Evolutionary conservation across 2,113 vertebrate species (phyloP), one percentile per base, ranked within the genome.

Genomic region (Halichoerus grypus): DNA sequence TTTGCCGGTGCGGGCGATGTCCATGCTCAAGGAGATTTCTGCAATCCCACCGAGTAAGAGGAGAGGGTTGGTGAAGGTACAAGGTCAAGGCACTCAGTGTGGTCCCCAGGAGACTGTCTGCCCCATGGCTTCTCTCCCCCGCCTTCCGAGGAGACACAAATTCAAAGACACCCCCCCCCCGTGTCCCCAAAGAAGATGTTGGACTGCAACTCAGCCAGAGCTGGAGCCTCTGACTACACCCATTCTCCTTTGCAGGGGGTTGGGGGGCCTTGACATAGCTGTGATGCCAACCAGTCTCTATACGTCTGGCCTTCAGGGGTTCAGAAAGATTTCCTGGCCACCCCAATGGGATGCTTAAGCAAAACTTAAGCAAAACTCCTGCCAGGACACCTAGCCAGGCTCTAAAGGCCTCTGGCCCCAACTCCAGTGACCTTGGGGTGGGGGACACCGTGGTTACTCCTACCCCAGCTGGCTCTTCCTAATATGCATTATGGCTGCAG

Each of bases 11-110:
- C 99, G 98, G 96, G 36, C 96, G 83, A 96, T 65, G 36, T 99
- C 99, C 1, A 98, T 97, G 0, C 97, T 98, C 98, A 99, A 94
- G 53, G 98, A 98, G 65, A 99, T 39, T 11, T 98, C 99, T 99
- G 98, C 76, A 97, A 98, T 2, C 55, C 14, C 7, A 24, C 7
- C 42, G 46, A 94, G 33, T 22, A 31, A 80, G 71, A 94, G 39
- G 21, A 71, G 67, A 92, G 7, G 33, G 76, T 19, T 84, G 74
- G 83, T 9, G 21, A 89, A n/a, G 53, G 55, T 7, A 18, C 8
- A 7, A 36, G 31, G 15, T 4, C 0, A 36, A 67, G 53, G 22
- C 59, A 4, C 18, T 21, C 33, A 5, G 33, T 21, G 53, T 55
- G 59, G 36, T 63, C 51, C 39, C 24, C 42, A 14, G 33, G 59